Conservation (phyloP, 2,797 vertebrate genomes). For the Bucorvus abyssinicus region DNA sequence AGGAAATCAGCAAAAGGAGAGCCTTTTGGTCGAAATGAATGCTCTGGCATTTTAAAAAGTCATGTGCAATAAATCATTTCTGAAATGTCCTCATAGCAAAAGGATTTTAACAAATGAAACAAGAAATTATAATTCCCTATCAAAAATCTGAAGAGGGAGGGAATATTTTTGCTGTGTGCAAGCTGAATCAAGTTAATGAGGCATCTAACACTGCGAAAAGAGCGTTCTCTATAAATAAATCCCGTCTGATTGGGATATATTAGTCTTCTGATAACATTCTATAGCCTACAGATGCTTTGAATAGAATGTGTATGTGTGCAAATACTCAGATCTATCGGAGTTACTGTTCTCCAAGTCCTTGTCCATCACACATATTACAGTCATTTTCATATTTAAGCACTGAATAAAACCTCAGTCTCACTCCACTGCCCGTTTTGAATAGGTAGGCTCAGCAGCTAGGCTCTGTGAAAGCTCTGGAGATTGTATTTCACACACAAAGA, state of each 20-base stretch:
- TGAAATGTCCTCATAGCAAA: slow-evolving; percentile 74
- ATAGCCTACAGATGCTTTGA: slow-evolving; percentile 83
- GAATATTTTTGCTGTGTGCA: slow-evolving; percentile 83
- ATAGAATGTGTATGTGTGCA: slow-evolving; percentile 77
- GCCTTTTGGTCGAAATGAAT: slow-evolving; percentile 71
- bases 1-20: slow-evolving; percentile 66
- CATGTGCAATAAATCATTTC: slow-evolving; percentile 70
- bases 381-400: slow-evolving; percentile 66
- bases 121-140: slow-evolving; percentile 83
- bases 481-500: slow-evolving; percentile 40
- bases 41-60: slow-evolving; percentile 69
- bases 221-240: slow-evolving; percentile 85
- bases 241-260: slow-evolving; percentile 83
- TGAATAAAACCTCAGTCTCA: slow-evolving; percentile 52
- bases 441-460: slow-evolving; percentile 40
- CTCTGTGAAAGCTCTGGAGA: slow-evolving; percentile 39
- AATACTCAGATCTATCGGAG: slow-evolving; percentile 74
- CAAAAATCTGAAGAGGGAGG: slow-evolving; percentile 83
- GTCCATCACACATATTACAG: slow-evolving; percentile 66
- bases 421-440: slow-evolving; percentile 54
- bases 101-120: slow-evolving; percentile 78
- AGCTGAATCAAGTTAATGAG: slow-evolving; percentile 86
- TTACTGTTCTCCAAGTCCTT: slow-evolving; percentile 68
- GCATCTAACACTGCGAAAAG: slow-evolving; percentile 82
- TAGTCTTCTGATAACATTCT: slow-evolving; percentile 84